phyloP scores from a whole-genome alignment of 2,888 invertebrate genomes.

The Polymixis lichenea region DNA sequence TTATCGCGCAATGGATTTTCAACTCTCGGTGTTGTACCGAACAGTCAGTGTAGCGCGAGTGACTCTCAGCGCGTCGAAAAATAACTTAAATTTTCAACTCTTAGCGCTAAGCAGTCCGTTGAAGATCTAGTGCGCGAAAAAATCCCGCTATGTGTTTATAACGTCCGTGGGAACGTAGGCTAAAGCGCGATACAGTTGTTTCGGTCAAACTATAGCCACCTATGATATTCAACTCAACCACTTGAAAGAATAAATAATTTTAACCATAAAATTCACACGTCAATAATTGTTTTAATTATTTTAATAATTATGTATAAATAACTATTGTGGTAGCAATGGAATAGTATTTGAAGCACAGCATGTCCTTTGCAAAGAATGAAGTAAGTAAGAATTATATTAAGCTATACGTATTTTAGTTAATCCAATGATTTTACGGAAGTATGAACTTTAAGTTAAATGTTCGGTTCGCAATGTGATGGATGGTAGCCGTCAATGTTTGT shows the following conservation, averaged over 20 bases:
- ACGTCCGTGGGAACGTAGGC: no score
- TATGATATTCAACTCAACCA: conserved; percentile 15
- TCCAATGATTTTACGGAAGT: conserved; percentile 39
- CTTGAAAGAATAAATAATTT: not conserved
- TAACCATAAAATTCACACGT: not conserved
- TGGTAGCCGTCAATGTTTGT: not conserved
- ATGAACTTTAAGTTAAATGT: conserved; percentile 46
- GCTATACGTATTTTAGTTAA: conserved; percentile 45
- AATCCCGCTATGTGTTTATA: no score
- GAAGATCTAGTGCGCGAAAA: no score
- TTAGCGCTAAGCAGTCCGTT: no score
- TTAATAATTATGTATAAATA: conserved; percentile 19
- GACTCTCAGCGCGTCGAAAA: no score
- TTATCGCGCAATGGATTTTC: no score
- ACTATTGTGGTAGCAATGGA: conserved; percentile 7
- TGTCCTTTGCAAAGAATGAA: conserved; percentile 27
- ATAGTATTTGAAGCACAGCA: conserved; percentile 9
- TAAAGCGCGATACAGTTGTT: not conserved
- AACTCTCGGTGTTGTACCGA: no score
- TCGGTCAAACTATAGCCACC: not conserved
- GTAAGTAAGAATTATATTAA: conserved; percentile 12
- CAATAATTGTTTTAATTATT: conserved; percentile 5
- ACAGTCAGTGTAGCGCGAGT: no score
- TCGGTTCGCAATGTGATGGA: conserved; percentile 19
- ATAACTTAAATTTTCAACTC: no score